Evolutionary conservation across 1,140 invertebrate genomes (phyloP), one percentile per base, ranked within the genome.

Genomic region (Apis laboriosa): DNA sequence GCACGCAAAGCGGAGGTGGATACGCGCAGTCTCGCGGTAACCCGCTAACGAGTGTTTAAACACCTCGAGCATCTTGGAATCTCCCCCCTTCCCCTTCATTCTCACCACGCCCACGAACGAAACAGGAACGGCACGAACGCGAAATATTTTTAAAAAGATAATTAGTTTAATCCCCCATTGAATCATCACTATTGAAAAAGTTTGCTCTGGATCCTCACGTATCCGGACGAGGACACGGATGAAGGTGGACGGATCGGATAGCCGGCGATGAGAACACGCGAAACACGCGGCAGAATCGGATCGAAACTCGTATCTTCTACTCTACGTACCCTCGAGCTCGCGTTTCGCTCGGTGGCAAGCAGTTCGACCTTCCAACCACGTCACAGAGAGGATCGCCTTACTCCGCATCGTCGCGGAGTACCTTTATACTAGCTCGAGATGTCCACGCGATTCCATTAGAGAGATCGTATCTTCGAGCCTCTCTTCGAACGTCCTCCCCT

Each of bases 381-480:
- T 88, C 88, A 88, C 75, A 63, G 66, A 79, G 56, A 55, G 60
- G 80, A 83, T 88, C 83, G 63, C 85, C 63, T 88, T 88, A 85
- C 87, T 76, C 70, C 28, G 43, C n/a, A 11, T 43, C 34, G 9
- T 19, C 11, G 9, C 13, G 24, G 24, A 24, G 24, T 0, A 24
- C 19, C 43, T 51, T 51, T 19, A n/a, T 0, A 24, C 60, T 51
- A 73, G 19, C 9, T 21, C 74, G 81, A 24, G 68, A 80, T 63
- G 63, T 64, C 67, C 79, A 84, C 86, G 85, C 85, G 85, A 88
- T 88, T 88, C 87, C 63, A 85, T 88, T 87, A 87, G 75, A 63
- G 73, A 80, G 80, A 86, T 77, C 63, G 51, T 67, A 56, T 53
- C 56, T 2, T 34, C 34, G 34, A 3, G 2, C 2, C 34, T 34